These are phyloP conservation scores for Sarcophaga variegata DNA, from an alignment of 2,888 invertebrate species.

Conservation along the genomic window DNA sequence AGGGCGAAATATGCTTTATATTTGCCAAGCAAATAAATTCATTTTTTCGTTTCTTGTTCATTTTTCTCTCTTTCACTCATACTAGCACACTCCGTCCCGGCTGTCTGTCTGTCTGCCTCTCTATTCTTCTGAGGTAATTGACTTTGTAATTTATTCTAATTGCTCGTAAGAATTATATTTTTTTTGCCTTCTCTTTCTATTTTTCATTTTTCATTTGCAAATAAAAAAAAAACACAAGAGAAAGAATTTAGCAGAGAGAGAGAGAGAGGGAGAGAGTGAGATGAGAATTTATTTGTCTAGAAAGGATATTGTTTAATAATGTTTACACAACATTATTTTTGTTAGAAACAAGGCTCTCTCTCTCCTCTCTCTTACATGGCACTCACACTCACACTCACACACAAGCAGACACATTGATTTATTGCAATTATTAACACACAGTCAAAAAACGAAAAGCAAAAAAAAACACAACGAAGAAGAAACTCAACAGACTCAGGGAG, in stretches of 20 bases:
- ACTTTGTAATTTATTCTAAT: slow-evolving; percentile 81
- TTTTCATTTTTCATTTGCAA: slow-evolving; percentile 5
- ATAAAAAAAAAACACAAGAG: slow-evolving; percentile 5
- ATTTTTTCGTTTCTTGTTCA: neutral
- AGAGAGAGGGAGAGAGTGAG: neutral
- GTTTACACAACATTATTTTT: slow-evolving; percentile 63
- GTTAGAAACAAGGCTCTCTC: slow-evolving; percentile 55
- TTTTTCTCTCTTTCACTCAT: neutral
- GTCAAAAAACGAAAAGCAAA: slow-evolving; percentile 3
- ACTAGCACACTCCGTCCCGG: neutral
- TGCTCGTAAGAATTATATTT: slow-evolving; percentile 71
- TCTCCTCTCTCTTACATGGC: neutral
- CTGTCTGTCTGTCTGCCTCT: slow-evolving; percentile 71
- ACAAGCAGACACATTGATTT: slow-evolving; percentile 59
- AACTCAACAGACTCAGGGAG: neutral
- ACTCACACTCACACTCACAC: neutral
- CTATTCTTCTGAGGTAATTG: slow-evolving; percentile 72
- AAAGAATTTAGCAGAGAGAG: neutral
- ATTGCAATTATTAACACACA: slow-evolving; percentile 43
- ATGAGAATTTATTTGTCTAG: slow-evolving; percentile 46
- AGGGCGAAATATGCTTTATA: slow-evolving; percentile 51
- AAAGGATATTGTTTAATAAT: slow-evolving; percentile 69
- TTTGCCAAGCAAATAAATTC: neutral
- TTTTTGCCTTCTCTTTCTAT: neutral
- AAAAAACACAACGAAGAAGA: slow-evolving; percentile 7